These are phyloP conservation scores for Chelonia mydas DNA, from an alignment of 2,797 vertebrate genomes.

Conservation along the genomic window DNA sequence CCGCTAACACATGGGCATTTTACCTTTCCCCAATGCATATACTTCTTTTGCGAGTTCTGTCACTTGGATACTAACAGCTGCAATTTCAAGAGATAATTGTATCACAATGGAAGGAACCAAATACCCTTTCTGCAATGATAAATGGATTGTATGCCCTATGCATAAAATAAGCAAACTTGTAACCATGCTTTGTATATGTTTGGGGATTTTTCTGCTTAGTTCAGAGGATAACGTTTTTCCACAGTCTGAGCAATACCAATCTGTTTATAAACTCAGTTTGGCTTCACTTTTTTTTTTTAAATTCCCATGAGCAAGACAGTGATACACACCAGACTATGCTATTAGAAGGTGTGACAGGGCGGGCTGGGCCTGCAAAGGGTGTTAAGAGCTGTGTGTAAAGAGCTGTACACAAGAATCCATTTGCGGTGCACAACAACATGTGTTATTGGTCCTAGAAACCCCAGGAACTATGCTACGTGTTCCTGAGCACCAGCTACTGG, in stretches of 20 bases:
- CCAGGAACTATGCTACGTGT: neutral
- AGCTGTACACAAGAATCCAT: neutral
- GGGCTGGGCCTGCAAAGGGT: neutral
- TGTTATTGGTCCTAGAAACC: neutral
- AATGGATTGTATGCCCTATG: neutral
- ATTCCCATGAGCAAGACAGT: neutral
- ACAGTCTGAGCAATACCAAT: neutral
- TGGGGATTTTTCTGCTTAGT: slow-evolving; percentile 21
- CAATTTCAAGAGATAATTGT: slow-evolving; percentile 62
- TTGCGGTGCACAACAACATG: neutral
- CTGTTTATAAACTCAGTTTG: neutral
- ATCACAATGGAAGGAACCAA: slow-evolving; percentile 45
- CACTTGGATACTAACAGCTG: slow-evolving; percentile 49
- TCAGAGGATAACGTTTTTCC: neutral
- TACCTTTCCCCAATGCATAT: neutral
- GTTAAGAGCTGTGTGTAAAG: neutral
- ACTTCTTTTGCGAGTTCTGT: slow-evolving; percentile 47
- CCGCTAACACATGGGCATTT: slow-evolving; percentile 27
- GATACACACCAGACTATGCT: neutral
- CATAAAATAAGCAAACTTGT: slow-evolving; percentile 24
- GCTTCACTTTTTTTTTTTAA: neutral
- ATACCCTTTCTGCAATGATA: slow-evolving; percentile 35
- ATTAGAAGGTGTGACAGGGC: neutral
- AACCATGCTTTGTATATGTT: slow-evolving; percentile 9
- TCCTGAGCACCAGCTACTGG: slow-evolving; percentile 56